These are phyloP conservation scores for Oreochromis niloticus DNA, from an alignment of 2,113 vertebrate species.

Conservation along the genomic window DNA sequence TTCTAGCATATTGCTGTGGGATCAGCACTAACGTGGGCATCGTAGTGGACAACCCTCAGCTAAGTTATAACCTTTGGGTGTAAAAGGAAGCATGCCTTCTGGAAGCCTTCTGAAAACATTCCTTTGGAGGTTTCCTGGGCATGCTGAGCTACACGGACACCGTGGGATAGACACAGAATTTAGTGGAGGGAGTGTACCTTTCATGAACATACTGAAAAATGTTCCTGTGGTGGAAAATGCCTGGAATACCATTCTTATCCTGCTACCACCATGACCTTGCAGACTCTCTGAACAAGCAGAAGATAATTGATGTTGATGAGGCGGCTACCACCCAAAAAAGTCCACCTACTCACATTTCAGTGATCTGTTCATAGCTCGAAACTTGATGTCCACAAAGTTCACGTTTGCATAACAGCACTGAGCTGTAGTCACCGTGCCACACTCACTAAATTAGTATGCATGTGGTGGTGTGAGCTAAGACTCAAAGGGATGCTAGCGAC, in stretches of 20 bases:
- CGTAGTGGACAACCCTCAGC: neutral
- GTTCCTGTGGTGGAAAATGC: neutral
- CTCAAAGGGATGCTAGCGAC: neutral
- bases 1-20: neutral
- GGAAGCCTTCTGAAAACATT: neutral
- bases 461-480: neutral
- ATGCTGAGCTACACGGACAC: neutral
- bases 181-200: neutral
- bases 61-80: neutral
- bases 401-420: neutral
- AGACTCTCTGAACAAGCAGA: neutral
- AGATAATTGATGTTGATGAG: neutral
- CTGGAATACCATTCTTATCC: neutral
- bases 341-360: neutral
- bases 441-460: neutral
- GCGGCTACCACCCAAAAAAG: fast-evolving
- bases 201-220: neutral
- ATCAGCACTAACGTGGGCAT: neutral
- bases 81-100: neutral
- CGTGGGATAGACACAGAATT: neutral
- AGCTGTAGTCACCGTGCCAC: neutral
- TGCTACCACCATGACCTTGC: neutral
- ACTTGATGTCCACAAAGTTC: neutral
- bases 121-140: neutral
- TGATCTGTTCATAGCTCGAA: neutral